Evolutionary conservation across 2,113 vertebrate genomes (phyloP).

Genomic region (Prionailurus viverrinus): DNA sequence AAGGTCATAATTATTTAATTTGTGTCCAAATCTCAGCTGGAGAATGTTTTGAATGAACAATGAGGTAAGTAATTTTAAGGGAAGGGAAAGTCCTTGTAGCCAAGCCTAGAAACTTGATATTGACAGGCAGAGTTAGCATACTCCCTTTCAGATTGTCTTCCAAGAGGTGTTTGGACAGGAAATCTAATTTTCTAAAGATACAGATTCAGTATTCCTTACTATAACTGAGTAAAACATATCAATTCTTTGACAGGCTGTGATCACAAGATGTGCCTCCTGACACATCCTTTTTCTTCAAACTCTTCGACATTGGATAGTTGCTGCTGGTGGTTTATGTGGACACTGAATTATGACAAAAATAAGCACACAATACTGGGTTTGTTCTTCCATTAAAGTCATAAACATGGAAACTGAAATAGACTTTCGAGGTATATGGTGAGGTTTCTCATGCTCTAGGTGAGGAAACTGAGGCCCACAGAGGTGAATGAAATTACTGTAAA

Average conservation of each 20-base stretch:
- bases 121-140: neutral
- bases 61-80: slow-evolving; percentile 23
- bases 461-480: neutral
- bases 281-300: neutral
- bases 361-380: neutral
- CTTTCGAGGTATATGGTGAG: neutral
- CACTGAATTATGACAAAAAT: neutral
- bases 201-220: neutral
- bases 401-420: neutral
- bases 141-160: neutral
- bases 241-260: neutral
- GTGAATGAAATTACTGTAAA: neutral
- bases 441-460: neutral
- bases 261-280: neutral
- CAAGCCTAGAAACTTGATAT: neutral
- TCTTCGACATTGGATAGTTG: neutral
- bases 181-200: slow-evolving; percentile 39
- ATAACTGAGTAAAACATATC: neutral
- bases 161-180: neutral
- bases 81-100: neutral
- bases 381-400: neutral
- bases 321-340: neutral
- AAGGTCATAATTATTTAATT: slow-evolving; percentile 59
- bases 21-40: slow-evolving; percentile 23
- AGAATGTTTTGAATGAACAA: slow-evolving; percentile 51